Evolutionary conservation across 2,113 vertebrate genomes (phyloP).

Genomic region (Polypterus bichir): DNA sequence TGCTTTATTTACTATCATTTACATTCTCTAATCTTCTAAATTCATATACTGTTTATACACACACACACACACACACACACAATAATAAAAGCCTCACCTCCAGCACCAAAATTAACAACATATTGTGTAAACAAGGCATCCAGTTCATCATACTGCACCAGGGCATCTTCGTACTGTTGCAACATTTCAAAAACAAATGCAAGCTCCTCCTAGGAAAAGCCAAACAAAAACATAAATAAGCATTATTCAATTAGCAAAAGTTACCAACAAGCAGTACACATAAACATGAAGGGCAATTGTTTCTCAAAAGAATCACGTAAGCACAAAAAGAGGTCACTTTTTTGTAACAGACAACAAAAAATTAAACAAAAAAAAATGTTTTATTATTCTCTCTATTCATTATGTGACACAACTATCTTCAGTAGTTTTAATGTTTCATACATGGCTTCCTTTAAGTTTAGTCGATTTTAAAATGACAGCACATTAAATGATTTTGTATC

Average conservation of each 20-base stretch:
- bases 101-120: slow-evolving; percentile 91
- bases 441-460: too few species aligned
- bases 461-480: too few species aligned
- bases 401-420: too few species aligned
- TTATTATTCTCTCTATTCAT: too few species aligned
- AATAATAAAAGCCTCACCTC: slow-evolving; percentile 54
- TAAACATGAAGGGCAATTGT: not conserved
- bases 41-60: not conserved
- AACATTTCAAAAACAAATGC: slow-evolving; percentile 98
- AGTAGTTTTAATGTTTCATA: too few species aligned
- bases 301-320: not conserved
- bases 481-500: too few species aligned
- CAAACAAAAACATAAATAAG: not conserved
- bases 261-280: not conserved
- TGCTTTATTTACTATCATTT: not conserved
- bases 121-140: slow-evolving; percentile 97
- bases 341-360: too few species aligned
- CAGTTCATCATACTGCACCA: slow-evolving; percentile 95
- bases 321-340: not conserved
- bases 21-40: too few species aligned
- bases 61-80: not conserved
- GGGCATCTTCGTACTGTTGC: slow-evolving; percentile 91
- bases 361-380: too few species aligned
- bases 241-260: not conserved
- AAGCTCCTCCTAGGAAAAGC: slow-evolving; percentile 71